Base-by-base conservation (phyloP, 2,113 vertebrate genomes). In the Orcinus orca region DNA sequence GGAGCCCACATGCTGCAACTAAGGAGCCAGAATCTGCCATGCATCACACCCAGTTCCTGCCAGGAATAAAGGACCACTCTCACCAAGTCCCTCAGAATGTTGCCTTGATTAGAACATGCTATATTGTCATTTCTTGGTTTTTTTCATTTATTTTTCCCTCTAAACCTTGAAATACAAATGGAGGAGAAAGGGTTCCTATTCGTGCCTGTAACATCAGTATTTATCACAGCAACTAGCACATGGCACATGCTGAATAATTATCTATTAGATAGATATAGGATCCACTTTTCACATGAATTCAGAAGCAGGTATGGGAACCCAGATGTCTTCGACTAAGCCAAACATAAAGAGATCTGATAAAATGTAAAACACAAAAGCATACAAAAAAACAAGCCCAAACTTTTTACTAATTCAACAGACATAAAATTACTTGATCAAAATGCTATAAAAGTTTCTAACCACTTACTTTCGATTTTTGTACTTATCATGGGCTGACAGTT, bases 161-260 rank as follows among this genome's bases (percentile, higher is more conserved):
- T 90, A 71, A 92, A 70, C n/a, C 65, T 88, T 70, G 67, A 96
- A 93, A 93, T 71, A 18, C 62, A 79, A 63, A 77, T 87, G 17
- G 7, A 76, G 23, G 17, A 82, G 10, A 50, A 47, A n/a, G 14
- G 17, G 2, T 0, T 92, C 68, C 62, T 77, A 53, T 82, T 82
- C 33, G 55, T 50, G 11, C 12, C 53, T 79, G 3, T n/a, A 86
- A 47, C 62, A 87, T 44, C 1, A n/a, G 3, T 29, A 93, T 58
- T 88, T 74, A 87, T 29, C 63, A 60, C 36, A 76, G 18, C n/a
- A 73, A 85, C 38, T 38, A 91, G 8, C 29, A 82, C 36, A 41
- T 2, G 18, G 21, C 33, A 83, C 58, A 63, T 62, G 44, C 31
- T 93, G 68, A 80, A 33, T 55, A 94, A 83, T 47, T 80, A 89